phyloP scores from a whole-genome alignment of 2,113 vertebrate genomes.

The Perca flavescens region DNA sequence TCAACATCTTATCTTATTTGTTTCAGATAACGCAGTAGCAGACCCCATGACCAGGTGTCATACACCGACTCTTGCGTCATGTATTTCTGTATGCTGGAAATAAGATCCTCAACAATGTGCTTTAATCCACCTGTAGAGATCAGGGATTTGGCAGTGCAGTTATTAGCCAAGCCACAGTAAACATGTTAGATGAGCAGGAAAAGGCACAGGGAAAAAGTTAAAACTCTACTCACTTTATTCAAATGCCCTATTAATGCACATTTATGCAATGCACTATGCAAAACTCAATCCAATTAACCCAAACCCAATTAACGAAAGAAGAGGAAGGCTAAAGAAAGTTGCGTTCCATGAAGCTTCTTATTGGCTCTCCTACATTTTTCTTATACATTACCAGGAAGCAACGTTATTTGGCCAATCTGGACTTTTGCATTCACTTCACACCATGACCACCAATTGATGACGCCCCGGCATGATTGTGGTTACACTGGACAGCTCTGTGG shows the following conservation, averaged over 20 bases:
- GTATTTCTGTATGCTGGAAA: background rate
- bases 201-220: background rate
- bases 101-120: background rate
- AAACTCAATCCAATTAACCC: no score
- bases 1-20: background rate
- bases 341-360: background rate
- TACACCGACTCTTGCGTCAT: background rate
- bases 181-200: background rate
- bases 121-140: background rate
- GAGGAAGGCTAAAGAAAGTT: background rate
- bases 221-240: background rate
- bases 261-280: no score
- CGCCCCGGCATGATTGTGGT: no score
- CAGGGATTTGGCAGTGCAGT: background rate
- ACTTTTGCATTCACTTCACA: background rate
- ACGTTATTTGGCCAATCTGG: background rate
- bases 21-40: background rate
- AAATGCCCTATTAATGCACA: background rate
- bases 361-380: background rate
- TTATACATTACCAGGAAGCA: background rate
- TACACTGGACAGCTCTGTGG: no score
- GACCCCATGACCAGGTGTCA: background rate
- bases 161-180: background rate
- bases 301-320: background rate
- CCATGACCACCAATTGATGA: background rate